Evolutionary conservation across 2,797 vertebrate genomes (phyloP).

Genomic region (Harpagifer antarcticus): DNA sequence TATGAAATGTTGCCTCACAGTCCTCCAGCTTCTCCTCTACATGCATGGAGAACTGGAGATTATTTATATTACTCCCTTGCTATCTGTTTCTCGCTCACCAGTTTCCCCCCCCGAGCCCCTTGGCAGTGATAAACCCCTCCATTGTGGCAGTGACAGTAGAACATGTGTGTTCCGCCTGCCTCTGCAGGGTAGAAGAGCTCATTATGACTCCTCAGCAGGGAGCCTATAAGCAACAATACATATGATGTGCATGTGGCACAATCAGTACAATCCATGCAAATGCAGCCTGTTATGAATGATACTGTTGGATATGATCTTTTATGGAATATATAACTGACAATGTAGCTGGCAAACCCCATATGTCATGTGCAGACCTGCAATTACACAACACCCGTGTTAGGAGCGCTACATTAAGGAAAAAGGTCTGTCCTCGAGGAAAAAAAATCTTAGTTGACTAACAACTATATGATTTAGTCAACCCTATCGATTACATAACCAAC

Average conservation of each 20-base stretch:
- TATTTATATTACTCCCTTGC: conserved; percentile 42
- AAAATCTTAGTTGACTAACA: too few relatives aligned
- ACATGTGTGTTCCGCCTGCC: conserved; percentile 76
- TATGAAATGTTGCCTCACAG: conserved; percentile 50
- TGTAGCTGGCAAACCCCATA: conserved; percentile 3
- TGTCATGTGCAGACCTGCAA: conserved; percentile 21
- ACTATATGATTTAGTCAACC: too few relatives aligned
- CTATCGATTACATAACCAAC: too few relatives aligned
- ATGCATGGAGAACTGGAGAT: conserved; percentile 44
- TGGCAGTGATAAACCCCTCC: conserved; percentile 72
- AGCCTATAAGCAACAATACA: conserved; percentile 67
- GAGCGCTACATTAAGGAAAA: conserved; percentile 13
- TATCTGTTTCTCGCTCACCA: conserved; percentile 37
- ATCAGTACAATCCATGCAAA: conserved; percentile 68
- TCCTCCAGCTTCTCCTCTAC: conserved; percentile 53
- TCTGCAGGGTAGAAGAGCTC: conserved; percentile 79
- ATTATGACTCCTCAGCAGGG: conserved; percentile 78
- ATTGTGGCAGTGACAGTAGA: conserved; percentile 78
- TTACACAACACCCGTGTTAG: neutral
- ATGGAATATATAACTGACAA: conserved; percentile 15
- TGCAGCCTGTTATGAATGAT: conserved; percentile 26
- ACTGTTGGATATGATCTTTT: conserved; percentile 30
- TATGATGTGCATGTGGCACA: conserved; percentile 61
- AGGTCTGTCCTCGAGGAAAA: neutral
- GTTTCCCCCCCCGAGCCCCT: conserved; percentile 47